These are phyloP conservation scores for Hephaestus fuliginosus DNA, from an alignment of 2,797 vertebrate species.

Conservation along the genomic window DNA sequence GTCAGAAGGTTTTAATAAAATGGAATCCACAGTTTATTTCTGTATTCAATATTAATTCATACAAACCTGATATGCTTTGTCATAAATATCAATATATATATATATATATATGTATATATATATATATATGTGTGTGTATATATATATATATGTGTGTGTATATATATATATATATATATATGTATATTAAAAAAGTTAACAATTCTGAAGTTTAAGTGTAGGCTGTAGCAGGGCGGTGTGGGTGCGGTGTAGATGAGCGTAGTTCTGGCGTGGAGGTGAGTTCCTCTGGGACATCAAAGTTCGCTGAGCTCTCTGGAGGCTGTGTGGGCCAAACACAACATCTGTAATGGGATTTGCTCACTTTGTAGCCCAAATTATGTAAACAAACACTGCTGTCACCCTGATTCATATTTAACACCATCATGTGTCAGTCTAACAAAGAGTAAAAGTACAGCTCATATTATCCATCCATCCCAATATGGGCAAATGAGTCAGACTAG, in stretches of 20 bases:
- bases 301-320: conserved; percentile 33
- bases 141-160: neutral
- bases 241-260: conserved; percentile 30
- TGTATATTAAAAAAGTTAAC: neutral
- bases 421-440: neutral
- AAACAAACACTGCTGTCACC: neutral
- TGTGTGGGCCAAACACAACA: conserved; percentile 39
- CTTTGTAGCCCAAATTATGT: neutral
- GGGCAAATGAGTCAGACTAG: neutral
- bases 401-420: conserved; percentile 12
- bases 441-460: neutral
- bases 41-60: neutral
- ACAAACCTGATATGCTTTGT: neutral
- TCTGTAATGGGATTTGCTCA: conserved; percentile 26
- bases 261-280: conserved; percentile 8
- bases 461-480: neutral
- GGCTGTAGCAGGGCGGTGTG: conserved; percentile 41
- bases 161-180: too few relatives aligned
- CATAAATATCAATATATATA: neutral
- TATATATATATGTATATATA: too few relatives aligned
- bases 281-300: conserved; percentile 26
- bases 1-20: neutral
- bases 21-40: neutral
- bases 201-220: conserved; percentile 8
- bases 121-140: too few relatives aligned